Percentiles rank a stretch among this genome's conserved stretches.
These are phyloP conservation scores for Kradibia gibbosae DNA, from an alignment of 1,140 invertebrate genomes.

Conservation along the genomic window DNA sequence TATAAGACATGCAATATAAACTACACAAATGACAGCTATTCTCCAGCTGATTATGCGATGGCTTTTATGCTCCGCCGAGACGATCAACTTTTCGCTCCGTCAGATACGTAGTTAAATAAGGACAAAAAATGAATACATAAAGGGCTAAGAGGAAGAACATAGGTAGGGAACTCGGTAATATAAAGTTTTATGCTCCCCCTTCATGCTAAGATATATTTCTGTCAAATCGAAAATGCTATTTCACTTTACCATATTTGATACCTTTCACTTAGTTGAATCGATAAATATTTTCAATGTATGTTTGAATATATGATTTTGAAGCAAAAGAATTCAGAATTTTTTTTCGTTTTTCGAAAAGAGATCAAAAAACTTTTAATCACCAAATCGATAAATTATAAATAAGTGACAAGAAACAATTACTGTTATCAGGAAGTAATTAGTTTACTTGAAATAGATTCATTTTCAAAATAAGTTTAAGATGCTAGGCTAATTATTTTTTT, in stretches of 20 bases:
- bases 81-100: neutral
- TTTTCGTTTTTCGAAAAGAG: no score
- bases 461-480: no score
- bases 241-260: neutral
- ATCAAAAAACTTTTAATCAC: no score
- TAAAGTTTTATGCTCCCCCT: constrained; percentile 25
- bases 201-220: neutral
- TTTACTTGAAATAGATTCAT: no score
- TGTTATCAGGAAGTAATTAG: no score
- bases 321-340: no score
- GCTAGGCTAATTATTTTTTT: neutral
- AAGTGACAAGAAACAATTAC: no score
- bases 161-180: constrained; percentile 21
- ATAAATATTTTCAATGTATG: no score
- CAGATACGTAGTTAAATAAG: neutral
- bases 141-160: no score
- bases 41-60: neutral
- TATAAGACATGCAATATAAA: neutral
- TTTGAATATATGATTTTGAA: no score
- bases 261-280: neutral
- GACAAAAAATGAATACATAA: neutral
- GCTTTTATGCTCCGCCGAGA: constrained; percentile 6
- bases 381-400: no score
- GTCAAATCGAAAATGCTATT: neutral
- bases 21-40: neutral